Base-by-base conservation (phyloP, 2,113 vertebrate species). In the Bubo bubo region DNA sequence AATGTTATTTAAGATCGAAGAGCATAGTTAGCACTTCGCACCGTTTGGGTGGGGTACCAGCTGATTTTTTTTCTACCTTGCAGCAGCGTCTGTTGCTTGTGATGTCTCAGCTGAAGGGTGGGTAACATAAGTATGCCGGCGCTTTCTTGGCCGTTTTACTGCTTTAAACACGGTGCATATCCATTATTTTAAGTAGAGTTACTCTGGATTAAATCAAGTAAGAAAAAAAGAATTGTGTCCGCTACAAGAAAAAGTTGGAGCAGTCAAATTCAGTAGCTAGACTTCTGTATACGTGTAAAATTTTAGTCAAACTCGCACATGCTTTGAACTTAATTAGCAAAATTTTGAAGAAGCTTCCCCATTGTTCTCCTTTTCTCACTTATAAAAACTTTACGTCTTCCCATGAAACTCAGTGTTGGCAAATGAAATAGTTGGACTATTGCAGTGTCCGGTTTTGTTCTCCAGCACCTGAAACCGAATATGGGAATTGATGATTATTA, bases 71-170 rank as follows among this genome's bases (percentile, higher is more conserved):
- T 37, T 20, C n/a, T 34, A 9, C 67, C 47, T 35, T 47, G 26
- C 39, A 28, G 4, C 64, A 26, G 32, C 24, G 21, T n/a, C 39
- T 56, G 56, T 56, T 77, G 8, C 30, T 79, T 10, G 27, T 24
- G n/a, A 3, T 45, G n/a, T 15, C n/a, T 49, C 60, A 55, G 39
- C 28, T 23, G 39, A 53, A 60, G 67, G 60, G 47, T 21, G 4
- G n/a, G 79, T 27, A 7, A 37, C 8, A 0, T 9, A 34, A 71
- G 11, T 18, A 30, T n/a, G 5, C 22, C 8, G 14, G 6, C 1
- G 1, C 22, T 67, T 47, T 41, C 12, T 34, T 30, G 26, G 62
- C 49, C 10, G 8, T 52, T 93, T 13, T 22, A 52, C n/a, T 82
- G 56, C 77, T 77, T 34, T 13, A 27, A 27, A 14, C 30, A 23